A percentile compares a stretch with the other conserved stretches of the same genome.
These are phyloP conservation scores for Pseudomyrmex cubaensis DNA, from an alignment of 1,140 invertebrate genomes.

Conservation along the genomic window DNA sequence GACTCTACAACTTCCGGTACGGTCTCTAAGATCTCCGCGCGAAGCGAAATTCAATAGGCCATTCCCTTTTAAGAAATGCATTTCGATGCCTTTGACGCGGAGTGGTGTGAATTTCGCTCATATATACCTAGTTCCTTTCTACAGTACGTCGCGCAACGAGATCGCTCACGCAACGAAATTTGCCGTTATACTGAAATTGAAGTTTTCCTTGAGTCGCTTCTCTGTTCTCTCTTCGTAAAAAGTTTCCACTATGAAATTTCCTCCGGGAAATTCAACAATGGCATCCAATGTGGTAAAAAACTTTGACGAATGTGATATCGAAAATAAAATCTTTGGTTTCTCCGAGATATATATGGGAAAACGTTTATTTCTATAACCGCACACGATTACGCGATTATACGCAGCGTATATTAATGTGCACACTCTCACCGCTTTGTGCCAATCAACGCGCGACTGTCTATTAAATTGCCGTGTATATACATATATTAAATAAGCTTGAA, in stretches of 20 bases:
- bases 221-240: not conserved
- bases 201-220: not conserved
- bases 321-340: conserved; percentile 8
- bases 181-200: conserved; percentile 36
- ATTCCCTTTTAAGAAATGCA: conserved; percentile 65
- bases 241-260: not conserved
- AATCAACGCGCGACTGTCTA: conserved; percentile 42
- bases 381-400: not conserved
- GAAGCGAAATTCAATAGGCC: conserved; percentile 60
- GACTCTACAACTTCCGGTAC: conserved; percentile 51
- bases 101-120: conserved; percentile 42
- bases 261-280: conserved; percentile 1
- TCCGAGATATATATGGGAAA: not conserved
- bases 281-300: not conserved
- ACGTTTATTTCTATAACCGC: not conserved
- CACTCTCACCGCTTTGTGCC: conserved; percentile 26
- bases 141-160: conserved; percentile 24
- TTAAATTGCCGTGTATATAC: conserved; percentile 25
- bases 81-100: conserved; percentile 55
- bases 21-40: conserved; percentile 60
- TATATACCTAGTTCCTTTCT: not conserved
- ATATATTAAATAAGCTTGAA: conserved; percentile 43
- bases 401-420: not conserved
- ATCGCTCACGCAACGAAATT: conserved; percentile 20
- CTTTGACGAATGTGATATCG: too few species aligned